Percentiles rank a stretch among this genome's conserved stretches.
phyloP scores from a whole-genome alignment of 2,113 vertebrate genomes.

The Macrotus californicus region DNA sequence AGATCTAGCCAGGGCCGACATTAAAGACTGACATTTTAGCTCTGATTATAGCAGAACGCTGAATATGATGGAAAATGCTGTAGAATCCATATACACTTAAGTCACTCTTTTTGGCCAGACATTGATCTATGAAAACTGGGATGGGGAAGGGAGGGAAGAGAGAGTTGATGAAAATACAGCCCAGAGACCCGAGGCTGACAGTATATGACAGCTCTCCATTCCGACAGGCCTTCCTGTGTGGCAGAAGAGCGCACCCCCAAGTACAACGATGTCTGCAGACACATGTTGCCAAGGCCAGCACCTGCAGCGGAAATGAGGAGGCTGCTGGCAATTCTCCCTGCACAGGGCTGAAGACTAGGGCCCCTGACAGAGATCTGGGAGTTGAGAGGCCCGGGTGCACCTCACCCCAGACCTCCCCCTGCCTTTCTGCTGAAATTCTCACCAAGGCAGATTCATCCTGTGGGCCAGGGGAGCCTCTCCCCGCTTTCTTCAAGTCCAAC shows the following conservation, averaged over 20 bases:
- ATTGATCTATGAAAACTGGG: not conserved
- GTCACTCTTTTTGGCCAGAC: not conserved
- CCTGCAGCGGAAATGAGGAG: not conserved
- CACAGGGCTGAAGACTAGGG: not conserved
- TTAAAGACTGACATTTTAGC: constrained; percentile 21
- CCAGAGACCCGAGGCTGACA: not conserved
- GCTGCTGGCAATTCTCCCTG: not conserved
- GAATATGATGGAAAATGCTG: not conserved
- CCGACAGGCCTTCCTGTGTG: not conserved
- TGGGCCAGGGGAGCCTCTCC: not conserved
- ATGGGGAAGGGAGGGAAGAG: not conserved
- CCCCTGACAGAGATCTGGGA: not conserved
- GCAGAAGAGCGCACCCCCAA: not conserved
- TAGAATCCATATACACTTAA: not conserved
- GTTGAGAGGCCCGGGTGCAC: not conserved
- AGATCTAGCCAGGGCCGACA: not conserved
- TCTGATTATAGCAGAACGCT: not conserved
- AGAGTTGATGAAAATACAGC: not conserved
- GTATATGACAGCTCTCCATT: not conserved
- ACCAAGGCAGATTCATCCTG: accelerated
- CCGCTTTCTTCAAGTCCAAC: not conserved
- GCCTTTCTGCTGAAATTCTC: not conserved
- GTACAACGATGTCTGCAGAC: not conserved
- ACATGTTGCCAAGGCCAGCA: not conserved
- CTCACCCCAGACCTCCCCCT: not conserved